A percentile compares a stretch with the other conserved stretches of the same genome.
These are phyloP conservation scores for Agrochola litura DNA, from an alignment of 2,888 invertebrate genomes.

Conservation along the genomic window DNA sequence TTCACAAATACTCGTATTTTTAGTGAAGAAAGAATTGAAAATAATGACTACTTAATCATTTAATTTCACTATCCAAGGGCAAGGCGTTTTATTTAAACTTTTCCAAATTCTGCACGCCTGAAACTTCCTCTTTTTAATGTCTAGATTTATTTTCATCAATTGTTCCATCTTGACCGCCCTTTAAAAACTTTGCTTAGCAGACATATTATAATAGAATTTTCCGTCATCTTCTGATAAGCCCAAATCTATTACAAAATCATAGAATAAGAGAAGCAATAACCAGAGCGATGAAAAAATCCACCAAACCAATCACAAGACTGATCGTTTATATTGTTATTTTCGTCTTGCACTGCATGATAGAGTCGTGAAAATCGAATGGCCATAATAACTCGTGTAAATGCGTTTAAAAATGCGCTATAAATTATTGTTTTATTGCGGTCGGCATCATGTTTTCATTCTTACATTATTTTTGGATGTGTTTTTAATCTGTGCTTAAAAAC, in stretches of 20 bases:
- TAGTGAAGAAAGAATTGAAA: not conserved
- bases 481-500: slow-evolving; percentile 54
- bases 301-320: slow-evolving; percentile 62
- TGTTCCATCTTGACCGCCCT: not conserved
- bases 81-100: not conserved
- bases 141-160: not conserved
- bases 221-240: not conserved
- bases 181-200: not conserved
- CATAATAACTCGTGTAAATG: slow-evolving; percentile 68
- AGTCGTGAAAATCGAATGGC: slow-evolving; percentile 77
- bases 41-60: not conserved
- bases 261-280: not conserved
- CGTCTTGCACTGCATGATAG: slow-evolving; percentile 74
- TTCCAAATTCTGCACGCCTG: not conserved
- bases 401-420: slow-evolving; percentile 72
- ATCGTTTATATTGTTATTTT: slow-evolving; percentile 74
- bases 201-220: not conserved
- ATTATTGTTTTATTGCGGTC: slow-evolving; percentile 70
- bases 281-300: not conserved
- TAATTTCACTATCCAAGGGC: not conserved
- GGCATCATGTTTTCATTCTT: slow-evolving; percentile 59
- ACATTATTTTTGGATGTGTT: slow-evolving; percentile 36
- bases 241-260: not conserved
- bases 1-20: not conserved
- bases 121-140: not conserved